These are phyloP conservation scores for Polypedilum vanderplanki DNA, from an alignment of 1,140 invertebrate genomes.

Conservation along the genomic window DNA sequence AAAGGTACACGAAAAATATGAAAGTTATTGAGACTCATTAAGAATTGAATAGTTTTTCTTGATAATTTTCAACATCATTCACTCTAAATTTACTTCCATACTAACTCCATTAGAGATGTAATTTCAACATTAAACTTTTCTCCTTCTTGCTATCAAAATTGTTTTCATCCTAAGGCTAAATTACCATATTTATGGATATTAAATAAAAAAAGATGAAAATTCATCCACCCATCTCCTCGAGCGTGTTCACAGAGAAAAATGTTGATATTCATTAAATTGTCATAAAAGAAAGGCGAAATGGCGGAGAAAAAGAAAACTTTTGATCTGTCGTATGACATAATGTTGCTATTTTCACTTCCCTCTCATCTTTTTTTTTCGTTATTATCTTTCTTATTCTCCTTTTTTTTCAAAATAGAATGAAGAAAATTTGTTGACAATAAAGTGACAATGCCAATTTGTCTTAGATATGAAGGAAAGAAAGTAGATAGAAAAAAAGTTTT, in stretches of 20 bases:
- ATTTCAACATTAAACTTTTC: too few relatives aligned
- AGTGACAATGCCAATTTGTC: constrained; percentile 27
- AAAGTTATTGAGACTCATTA: too few relatives aligned
- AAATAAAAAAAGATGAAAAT: not conserved
- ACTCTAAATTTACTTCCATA: too few relatives aligned
- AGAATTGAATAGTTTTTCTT: too few relatives aligned
- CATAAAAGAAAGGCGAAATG: not conserved
- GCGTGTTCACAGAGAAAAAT: not conserved
- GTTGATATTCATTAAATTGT: not conserved
- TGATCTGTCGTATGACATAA: constrained; percentile 5
- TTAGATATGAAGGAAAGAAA: not conserved
- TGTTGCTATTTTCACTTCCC: not conserved
- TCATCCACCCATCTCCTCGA: not conserved
- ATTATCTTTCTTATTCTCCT: too few relatives aligned
- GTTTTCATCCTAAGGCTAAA: too few relatives aligned
- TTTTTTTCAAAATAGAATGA: too few relatives aligned
- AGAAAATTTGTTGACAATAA: constrained; percentile 20
- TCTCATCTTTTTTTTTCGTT: not conserved
- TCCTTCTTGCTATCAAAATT: too few relatives aligned
- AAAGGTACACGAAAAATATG: too few relatives aligned
- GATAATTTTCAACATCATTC: too few relatives aligned
- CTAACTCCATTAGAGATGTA: too few relatives aligned
- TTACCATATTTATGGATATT: too few relatives aligned
- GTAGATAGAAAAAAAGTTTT: not conserved
- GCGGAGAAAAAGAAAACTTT: not conserved